Conservation (phyloP, 1,140 invertebrate genomes). For the Harpegnathos saltator region DNA sequence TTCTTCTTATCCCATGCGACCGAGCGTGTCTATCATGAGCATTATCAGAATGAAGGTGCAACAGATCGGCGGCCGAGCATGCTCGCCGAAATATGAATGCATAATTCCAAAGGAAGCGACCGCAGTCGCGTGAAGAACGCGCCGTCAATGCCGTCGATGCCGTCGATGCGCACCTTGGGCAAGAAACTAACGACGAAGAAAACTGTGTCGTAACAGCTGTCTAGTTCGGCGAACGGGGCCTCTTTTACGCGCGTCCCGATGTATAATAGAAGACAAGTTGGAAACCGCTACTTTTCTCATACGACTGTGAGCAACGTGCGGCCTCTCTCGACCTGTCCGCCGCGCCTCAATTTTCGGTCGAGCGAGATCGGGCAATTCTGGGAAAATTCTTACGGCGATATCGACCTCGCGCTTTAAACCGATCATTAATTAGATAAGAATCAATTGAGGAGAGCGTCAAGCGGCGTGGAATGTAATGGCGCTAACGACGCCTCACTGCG, state of each 20-base stretch:
- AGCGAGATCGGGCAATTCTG: too few relatives aligned
- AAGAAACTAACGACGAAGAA: too few relatives aligned
- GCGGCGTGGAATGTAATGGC: constrained; percentile 16
- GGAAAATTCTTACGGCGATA: too few relatives aligned
- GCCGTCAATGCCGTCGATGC: too few relatives aligned
- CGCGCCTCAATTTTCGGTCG: too few relatives aligned
- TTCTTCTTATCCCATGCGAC: too few relatives aligned
- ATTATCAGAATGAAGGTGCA: too few relatives aligned
- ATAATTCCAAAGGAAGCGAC: constrained; percentile 1
- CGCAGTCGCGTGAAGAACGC: not conserved
- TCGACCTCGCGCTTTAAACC: constrained; percentile 10
- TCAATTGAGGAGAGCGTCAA: not conserved
- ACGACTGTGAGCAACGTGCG: not conserved
- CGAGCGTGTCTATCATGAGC: too few relatives aligned
- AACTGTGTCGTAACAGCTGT: constrained; percentile 68
- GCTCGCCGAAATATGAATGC: not conserved
- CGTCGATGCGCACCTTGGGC: constrained; percentile 7
- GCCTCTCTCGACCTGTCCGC: too few relatives aligned
- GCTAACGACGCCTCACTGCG: constrained; percentile 27
- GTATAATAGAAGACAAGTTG: constrained; percentile 54
- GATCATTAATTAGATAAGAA: constrained; percentile 51
- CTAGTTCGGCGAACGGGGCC: constrained; percentile 54
- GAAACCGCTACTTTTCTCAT: not conserved
- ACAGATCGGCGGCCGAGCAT: too few relatives aligned
- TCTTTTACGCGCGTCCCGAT: constrained; percentile 72